Percentiles rank a stretch among this genome's conserved stretches.
phyloP scores from a whole-genome alignment of 2,113 vertebrate genomes.

The Tichodroma muraria region DNA sequence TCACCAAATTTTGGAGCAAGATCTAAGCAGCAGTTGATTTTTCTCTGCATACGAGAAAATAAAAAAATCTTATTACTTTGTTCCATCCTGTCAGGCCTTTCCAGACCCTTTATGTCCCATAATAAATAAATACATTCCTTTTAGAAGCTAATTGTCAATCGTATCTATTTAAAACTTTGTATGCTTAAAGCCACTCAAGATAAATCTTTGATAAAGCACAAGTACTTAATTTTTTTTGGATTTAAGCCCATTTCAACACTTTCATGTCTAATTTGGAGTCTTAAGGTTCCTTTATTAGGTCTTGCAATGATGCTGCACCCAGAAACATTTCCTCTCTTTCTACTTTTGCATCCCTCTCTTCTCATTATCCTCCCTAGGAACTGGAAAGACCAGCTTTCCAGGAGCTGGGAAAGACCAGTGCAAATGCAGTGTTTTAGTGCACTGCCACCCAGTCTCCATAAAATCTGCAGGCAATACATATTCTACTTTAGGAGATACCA shows the following conservation, averaged over 20 bases:
- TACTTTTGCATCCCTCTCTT: not conserved
- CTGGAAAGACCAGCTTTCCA: not conserved
- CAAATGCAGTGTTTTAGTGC: not conserved
- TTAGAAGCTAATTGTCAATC: not conserved
- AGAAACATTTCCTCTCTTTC: not conserved
- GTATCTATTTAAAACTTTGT: not conserved
- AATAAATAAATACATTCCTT: not conserved
- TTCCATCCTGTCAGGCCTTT: not conserved
- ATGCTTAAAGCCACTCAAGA: not conserved
- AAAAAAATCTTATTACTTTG: not conserved
- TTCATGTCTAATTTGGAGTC: not conserved
- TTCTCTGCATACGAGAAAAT: not conserved
- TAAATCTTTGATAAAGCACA: not conserved
- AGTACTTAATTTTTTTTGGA: not conserved
- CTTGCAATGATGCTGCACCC: fast-evolving
- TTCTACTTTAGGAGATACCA: not conserved
- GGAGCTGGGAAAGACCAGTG: not conserved
- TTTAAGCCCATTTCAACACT: not conserved
- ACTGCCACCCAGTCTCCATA: not conserved
- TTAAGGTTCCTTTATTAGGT: not conserved
- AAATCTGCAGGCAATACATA: not conserved
- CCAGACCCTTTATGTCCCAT: not conserved
- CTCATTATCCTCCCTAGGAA: not conserved
- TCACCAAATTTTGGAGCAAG: not conserved
- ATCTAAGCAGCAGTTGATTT: not conserved